Base-by-base conservation (phyloP, 2,797 vertebrate genomes). In the Hydrophis major region DNA sequence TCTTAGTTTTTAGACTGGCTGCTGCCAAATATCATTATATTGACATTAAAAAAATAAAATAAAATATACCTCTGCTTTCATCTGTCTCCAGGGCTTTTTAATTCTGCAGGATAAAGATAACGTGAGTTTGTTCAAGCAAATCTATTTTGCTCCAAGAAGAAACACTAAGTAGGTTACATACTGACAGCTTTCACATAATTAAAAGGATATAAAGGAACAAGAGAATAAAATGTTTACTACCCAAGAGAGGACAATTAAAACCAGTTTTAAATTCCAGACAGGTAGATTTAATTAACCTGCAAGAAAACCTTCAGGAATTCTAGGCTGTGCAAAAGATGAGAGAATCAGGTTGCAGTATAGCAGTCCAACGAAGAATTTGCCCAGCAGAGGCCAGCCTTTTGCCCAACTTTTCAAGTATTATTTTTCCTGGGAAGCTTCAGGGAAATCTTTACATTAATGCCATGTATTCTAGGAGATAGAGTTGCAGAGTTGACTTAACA, bases 201-300 rank as follows among this genome's bases (percentile, higher is more conserved):
- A 87, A 69, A 89, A 37, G 27, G 63, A 47, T 69, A 47, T 87
- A 32, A 50, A 66, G 27, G 83, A 92, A 42, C 32, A 47, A 60
- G 55, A 83, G 12, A 90, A 93, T 90, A 57, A 57, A 57, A 27
- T 69, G 25, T 66, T 59, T 69, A 90, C 83, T 69, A 18, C 37
- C 47, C 25, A 57, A 60, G 56, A 74, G 60, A 87, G 55, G 55
- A 12, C 20, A 74, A 66, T 63, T 32, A 55, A 87, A 27, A 50
- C 27, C 10, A 11, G 22, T 12, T 93, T 90, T 59, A 87, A 69
- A 90, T 87, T 93, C 61, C 60, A 50, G 86, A 55, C 61, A 86
- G 74, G 25, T 89, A 53, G 12, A 66, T 63, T 66, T 66, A 90
- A 93, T 87, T 92, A 90, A 66, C 88, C n/a, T 90, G 50, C 92